These are phyloP conservation scores for Callithrix jacchus DNA, from an alignment of 2,113 vertebrate genomes.

Conservation along the genomic window DNA sequence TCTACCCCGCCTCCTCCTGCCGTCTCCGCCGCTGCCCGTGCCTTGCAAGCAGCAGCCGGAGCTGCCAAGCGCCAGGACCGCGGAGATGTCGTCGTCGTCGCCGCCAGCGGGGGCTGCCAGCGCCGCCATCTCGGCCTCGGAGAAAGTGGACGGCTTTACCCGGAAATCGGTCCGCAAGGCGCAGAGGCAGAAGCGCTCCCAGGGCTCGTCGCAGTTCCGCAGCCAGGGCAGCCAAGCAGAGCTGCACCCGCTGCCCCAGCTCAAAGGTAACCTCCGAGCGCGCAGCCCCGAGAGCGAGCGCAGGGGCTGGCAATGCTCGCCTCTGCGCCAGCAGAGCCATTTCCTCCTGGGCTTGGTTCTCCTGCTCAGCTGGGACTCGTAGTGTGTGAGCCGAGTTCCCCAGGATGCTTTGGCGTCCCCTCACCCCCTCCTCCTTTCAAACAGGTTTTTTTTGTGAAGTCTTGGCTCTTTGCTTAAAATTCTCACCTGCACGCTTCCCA, in stretches of 20 bases:
- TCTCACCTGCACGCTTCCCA: not conserved
- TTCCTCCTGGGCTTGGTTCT: not conserved
- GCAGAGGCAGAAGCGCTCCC: slow-evolving; percentile 93
- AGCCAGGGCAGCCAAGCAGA: slow-evolving; percentile 89
- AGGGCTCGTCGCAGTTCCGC: slow-evolving; percentile 97
- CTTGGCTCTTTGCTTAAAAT: not conserved
- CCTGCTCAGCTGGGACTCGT: not conserved
- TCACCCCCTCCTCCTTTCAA: not conserved
- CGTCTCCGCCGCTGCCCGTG: not conserved
- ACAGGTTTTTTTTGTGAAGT: not conserved
- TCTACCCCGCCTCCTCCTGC: not conserved
- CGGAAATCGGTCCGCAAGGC: slow-evolving; percentile 98
- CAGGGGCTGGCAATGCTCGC: not conserved
- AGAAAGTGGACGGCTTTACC: slow-evolving; percentile 99
- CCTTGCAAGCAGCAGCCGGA: slow-evolving; percentile 38
- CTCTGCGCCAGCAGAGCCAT: not conserved
- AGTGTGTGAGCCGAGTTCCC: not conserved
- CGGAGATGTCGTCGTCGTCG: slow-evolving; percentile 64
- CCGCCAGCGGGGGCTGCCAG: slow-evolving; percentile 77
- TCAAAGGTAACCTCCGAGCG: slow-evolving; percentile 89
- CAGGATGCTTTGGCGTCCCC: not conserved
- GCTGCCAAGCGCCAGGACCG: slow-evolving; percentile 58
- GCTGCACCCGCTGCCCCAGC: slow-evolving; percentile 94
- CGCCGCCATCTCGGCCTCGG: slow-evolving; percentile 94
- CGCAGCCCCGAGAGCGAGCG: not conserved